Base-by-base conservation (phyloP, 1,140 invertebrate genomes). In the Nasonia giraulti region DNA sequence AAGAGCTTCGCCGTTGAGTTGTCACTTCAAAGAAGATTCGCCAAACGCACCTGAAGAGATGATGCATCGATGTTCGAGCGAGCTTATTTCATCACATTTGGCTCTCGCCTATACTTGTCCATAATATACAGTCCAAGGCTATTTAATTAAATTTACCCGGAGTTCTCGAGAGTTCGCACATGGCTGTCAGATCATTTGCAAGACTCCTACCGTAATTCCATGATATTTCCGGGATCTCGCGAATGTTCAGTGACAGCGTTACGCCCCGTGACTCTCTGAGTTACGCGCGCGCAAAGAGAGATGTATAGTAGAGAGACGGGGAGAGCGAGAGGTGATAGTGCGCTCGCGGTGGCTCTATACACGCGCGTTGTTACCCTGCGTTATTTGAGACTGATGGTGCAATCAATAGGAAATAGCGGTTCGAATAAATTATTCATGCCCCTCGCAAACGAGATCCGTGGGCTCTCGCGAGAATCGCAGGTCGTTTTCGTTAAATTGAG, bases 401-500 rank as follows among this genome's bases (percentile, higher is more conserved):
- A 87, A 87, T 88, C 86, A 88, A 85, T 88, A 87, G 86, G 87
- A 87, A 88, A 88, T 87, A 88, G 85, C 83, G 81, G 86, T 81
- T 86, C 85, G 82, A 86, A 88, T 88, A 87, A 88, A 88, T 88
- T 87, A 88, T 88, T 88, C 87, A 88, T 88, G 86, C 86, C 87
- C 33, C 73, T 87, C 86, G 84, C 84, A 88, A 87, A 87, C 87
- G 86, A 86, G 85, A 88, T 85, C 8, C 12, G 37, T 17, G 86
- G 86, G 86, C 87, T 87, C 87, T 87, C 86, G 85, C 76, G 84
- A 85, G 86, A 87, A 87, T 87, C 85, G 87, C 83, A 87, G 86
- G 68, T 71, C 68, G 20, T 88, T 88, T 85, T 84, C 85, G 84
- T 84, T 82, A 86, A 86, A 88, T 86, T 88, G 86, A 88, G 86